These are phyloP conservation scores for Reinhardtius hippoglossoides DNA, from an alignment of 2,113 vertebrate genomes.

Conservation along the genomic window DNA sequence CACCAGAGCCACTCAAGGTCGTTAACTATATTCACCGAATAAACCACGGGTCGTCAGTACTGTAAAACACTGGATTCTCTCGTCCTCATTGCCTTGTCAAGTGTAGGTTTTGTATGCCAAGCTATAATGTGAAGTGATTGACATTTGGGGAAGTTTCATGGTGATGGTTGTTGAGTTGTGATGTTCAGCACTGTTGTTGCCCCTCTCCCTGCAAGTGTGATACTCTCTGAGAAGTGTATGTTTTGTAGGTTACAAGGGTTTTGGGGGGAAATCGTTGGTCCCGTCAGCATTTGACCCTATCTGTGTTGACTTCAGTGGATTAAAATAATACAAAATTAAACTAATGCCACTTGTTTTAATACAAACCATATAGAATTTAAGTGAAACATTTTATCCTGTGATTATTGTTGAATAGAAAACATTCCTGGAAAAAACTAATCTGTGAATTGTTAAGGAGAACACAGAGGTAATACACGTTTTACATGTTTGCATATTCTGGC, in stretches of 20 bases:
- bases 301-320: conserved; percentile 81
- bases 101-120: conserved; percentile 66
- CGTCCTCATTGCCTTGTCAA: conserved; percentile 67
- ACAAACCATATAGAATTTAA: neutral
- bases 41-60: conserved; percentile 1
- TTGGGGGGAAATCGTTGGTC: conserved; percentile 51
- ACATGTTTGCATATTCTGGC: too few relatives aligned
- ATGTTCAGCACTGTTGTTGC: conserved; percentile 70
- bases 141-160: conserved; percentile 53
- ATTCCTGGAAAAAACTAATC: neutral
- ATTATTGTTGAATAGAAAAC: neutral
- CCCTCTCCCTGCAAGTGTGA: conserved; percentile 71
- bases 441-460: too few relatives aligned
- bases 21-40: conserved; percentile 29
- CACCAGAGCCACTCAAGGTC: conserved; percentile 36
- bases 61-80: conserved; percentile 35
- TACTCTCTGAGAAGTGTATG: conserved; percentile 73
- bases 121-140: conserved; percentile 73
- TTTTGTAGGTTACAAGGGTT: conserved; percentile 72
- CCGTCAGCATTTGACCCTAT: conserved; percentile 73
- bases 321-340: conserved; percentile 71
- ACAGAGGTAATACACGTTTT: too few relatives aligned
- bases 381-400: neutral
- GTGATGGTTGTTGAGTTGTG: conserved; percentile 64
- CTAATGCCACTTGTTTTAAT: neutral